Conservation (phyloP, 2,888 invertebrate genomes). For the Eucriotettix oculatus region DNA sequence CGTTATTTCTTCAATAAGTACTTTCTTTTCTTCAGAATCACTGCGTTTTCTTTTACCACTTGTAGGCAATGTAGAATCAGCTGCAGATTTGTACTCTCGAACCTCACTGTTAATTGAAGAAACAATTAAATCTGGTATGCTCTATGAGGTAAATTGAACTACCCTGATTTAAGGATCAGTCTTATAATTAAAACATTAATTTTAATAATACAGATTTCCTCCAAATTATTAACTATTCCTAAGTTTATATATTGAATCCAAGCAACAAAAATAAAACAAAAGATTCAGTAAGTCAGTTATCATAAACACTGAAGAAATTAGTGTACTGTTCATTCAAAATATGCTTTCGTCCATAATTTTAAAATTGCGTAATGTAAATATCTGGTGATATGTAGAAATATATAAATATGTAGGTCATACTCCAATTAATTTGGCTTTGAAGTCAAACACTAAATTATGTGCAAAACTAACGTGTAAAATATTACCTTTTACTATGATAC, state of each 20-base stretch:
- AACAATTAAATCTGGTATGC: too few relatives aligned
- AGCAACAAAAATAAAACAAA: too few relatives aligned
- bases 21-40: conserved; percentile 5
- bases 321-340: not conserved
- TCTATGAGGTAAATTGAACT: too few relatives aligned
- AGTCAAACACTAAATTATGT: not conserved
- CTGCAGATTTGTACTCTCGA: conserved; percentile 57
- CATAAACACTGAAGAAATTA: too few relatives aligned
- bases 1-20: conserved; percentile 23
- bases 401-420: not conserved
- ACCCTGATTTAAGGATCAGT: too few relatives aligned
- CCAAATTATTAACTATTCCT: too few relatives aligned
- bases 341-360: not conserved
- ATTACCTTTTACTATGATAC: conserved; percentile 60
- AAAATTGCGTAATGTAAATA: not conserved
- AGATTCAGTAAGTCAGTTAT: too few relatives aligned
- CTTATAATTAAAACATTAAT: too few relatives aligned
- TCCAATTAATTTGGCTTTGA: not conserved
- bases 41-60: conserved; percentile 28
- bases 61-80: conserved; percentile 63
- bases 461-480: not conserved
- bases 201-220: too few relatives aligned
- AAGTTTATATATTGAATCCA: too few relatives aligned
- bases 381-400: not conserved
- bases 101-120: conserved; percentile 45